Base-by-base conservation (phyloP, 1,140 invertebrate genomes). In the Ptiloglossa arizonensis region DNA sequence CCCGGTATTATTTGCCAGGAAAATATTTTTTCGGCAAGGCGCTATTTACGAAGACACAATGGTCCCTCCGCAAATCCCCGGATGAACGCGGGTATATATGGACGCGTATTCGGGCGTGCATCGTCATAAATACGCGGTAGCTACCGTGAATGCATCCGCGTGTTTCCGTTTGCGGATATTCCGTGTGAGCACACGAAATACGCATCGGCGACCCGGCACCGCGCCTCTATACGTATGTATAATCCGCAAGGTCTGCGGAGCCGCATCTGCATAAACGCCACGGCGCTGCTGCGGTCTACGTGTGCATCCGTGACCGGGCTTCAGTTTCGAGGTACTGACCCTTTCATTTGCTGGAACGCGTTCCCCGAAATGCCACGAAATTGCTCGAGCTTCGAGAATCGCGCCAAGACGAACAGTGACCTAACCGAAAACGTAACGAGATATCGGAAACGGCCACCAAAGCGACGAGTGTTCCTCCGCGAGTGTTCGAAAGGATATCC, bases 61-160 rank as follows among this genome's bases (percentile, higher is more conserved):
- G 46, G 38, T 35, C 6, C 48, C 66, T 66, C 52, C 27, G 64
- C 48, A 22, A 9, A 67, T n/a, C 32, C 15, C 24, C 24, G 22
- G 60, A 50, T 32, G 29, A 71, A 82, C 50, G 38, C 8, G 24
- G 19, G 1, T 11, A 4, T 13, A 29, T 22, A 38, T 17, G 38
- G n/a, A 48, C 24, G 9, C 27, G 35, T 70, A 76, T 62, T 41
- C 50, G 27, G 52, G 13, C 19, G 29, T 60, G 29, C 50, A 57
- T 64, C 68, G 62, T 60, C 72, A 81, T 81, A 75, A 82, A 81
- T 82, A 82, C 80, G 60, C 32, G 54, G 19, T 9, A 75, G 52
- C 79, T 50, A 48, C 29, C 64, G 35, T 66, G 77, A 64, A 41
- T 22, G 62, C 17, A 68, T 3, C 64, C 70, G 62, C 52, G 50